Evolutionary conservation across 2,888 invertebrate species (phyloP).

Genomic region (Trichopoda pennipes): DNA sequence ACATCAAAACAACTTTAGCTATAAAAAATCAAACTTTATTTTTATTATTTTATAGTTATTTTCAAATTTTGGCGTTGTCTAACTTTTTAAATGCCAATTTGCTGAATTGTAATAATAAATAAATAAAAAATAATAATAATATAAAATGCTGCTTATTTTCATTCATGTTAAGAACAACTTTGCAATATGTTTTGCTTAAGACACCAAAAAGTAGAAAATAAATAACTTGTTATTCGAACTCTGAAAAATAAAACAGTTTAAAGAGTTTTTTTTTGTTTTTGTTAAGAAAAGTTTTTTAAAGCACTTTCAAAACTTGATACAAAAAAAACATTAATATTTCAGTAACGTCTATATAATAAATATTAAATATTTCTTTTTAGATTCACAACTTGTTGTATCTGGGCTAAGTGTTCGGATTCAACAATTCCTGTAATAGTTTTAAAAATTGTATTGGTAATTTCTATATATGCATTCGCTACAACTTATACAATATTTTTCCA

Average conservation of each 20-base stretch:
- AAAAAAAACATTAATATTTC: conserved; percentile 31
- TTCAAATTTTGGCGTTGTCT: conserved; percentile 2
- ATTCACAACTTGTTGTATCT: no score
- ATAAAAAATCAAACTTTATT: background rate
- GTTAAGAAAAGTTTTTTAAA: background rate
- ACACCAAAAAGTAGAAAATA: background rate
- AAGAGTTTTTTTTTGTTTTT: background rate
- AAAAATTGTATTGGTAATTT: no score
- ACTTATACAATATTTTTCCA: no score
- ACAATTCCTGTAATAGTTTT: no score
- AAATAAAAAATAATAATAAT: conserved; percentile 9
- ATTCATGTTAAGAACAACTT: conserved; percentile 8
- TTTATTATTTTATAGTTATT: background rate
- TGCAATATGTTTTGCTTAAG: conserved; percentile 14
- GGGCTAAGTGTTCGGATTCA: no score
- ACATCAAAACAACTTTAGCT: no score
- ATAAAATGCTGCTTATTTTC: conserved; percentile 1
- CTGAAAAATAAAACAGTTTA: conserved; percentile 6
- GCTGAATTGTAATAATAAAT: background rate
- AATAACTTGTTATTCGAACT: background rate
- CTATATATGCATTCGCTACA: no score
- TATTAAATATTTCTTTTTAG: background rate
- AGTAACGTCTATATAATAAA: background rate
- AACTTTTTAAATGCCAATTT: conserved; percentile 5
- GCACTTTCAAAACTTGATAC: conserved; percentile 19